Base-by-base conservation (phyloP, 2,888 invertebrate genomes). In the Bombylius major region DNA sequence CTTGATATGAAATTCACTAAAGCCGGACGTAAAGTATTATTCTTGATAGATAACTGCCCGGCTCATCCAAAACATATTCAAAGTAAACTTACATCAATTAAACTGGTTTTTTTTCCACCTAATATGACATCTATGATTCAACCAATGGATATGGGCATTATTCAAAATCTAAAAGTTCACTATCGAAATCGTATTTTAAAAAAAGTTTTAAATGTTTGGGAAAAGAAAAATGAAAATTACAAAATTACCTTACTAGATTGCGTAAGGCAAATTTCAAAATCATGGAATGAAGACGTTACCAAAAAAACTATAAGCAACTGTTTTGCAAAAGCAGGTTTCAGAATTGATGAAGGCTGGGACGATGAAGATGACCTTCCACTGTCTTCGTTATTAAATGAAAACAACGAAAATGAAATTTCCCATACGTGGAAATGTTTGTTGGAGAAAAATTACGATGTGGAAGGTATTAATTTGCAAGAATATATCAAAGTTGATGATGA, bases 231-330 rank as follows among this genome's bases (percentile, higher is more conserved):
- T 12, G 44, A 31, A 36, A 8, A 6, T 36, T 36, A 36, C 36
- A 36, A 36, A 36, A 36, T 36, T 36, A 6, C 36, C 8, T 36
- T 36, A 8, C 36, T 32, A 45, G 39, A 23, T n/a, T 55, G 46
- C 44, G 36, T 53, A 47, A 31, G 47, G 32, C 14, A 50, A 50
- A 47, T 55, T 50, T 46, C 50, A 55, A 50, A 50, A 23, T 32
- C 55, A 33, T 48, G 49, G 44, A 3, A 44, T 5, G 12, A 52
- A 49, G 54, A 48, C 49, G 48, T 55, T 31, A 55, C 46, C 46
- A 32, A 33, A 12, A 50, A 39, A 32, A 55, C 55, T 39, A 47
- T 55, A 36, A 5, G 8, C 5, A 36, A 36, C 8, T 36, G 36
- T 8, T 36, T 36, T 36, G 5, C 5, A 5, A 36, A 36, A 8